Conservation (phyloP, 2,888 invertebrate species). For the Patella caerulea region DNA sequence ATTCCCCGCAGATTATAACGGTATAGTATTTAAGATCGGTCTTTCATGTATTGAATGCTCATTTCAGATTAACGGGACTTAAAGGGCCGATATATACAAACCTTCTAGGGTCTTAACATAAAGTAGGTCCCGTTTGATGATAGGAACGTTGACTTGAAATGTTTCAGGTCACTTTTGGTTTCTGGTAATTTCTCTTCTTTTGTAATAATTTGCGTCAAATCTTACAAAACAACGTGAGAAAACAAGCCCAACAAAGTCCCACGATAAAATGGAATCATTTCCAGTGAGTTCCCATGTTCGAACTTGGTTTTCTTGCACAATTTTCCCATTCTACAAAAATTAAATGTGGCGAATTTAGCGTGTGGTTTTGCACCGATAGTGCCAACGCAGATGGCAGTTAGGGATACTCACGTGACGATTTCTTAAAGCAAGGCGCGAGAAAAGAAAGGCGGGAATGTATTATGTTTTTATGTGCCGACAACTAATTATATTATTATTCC, state of each 20-base stretch:
- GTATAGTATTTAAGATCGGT: too few species aligned
- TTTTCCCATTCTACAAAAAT: neutral
- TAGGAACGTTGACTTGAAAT: too few species aligned
- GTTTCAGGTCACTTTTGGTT: too few species aligned
- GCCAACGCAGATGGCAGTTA: constrained; percentile 19
- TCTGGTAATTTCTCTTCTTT: too few species aligned
- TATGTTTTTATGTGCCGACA: constrained; percentile 20
- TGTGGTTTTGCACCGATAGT: constrained; percentile 15
- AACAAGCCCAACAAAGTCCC: neutral
- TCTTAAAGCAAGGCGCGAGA: constrained; percentile 3
- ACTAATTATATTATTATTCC: constrained; percentile 20
- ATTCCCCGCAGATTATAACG: too few species aligned
- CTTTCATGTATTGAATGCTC: too few species aligned
- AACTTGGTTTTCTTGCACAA: constrained; percentile 1
- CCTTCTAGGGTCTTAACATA: neutral
- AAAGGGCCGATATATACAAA: neutral
- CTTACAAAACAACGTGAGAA: constrained; percentile 2
- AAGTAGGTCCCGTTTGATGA: neutral
- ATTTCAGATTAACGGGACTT: too few species aligned
- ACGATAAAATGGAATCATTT: neutral
- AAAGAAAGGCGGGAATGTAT: constrained; percentile 17
- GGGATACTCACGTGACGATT: neutral
- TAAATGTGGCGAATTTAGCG: constrained; percentile 4
- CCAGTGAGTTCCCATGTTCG: neutral
- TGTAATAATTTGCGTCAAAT: too few species aligned